phyloP scores from a whole-genome alignment of 2,888 invertebrate species.

The Girardia tigrina region DNA sequence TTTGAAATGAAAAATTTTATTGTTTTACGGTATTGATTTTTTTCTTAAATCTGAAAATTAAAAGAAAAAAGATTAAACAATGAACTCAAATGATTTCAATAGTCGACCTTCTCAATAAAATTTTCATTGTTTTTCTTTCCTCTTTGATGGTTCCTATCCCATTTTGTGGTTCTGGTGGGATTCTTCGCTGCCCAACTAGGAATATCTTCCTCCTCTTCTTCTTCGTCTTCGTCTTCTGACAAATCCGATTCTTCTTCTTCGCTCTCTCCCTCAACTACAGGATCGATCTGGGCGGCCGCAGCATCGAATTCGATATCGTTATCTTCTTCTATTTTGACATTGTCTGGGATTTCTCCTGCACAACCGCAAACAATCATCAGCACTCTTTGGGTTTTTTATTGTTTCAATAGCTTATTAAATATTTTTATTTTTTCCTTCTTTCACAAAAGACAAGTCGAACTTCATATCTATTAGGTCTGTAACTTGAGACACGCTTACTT shows the following conservation, averaged over 20 bases:
- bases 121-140: neutral
- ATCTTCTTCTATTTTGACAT: constrained; percentile 35
- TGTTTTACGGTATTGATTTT: too few relatives aligned
- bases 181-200: neutral
- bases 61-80: too few relatives aligned
- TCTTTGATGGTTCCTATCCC: constrained; percentile 15
- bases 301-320: constrained; percentile 35
- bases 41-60: too few relatives aligned
- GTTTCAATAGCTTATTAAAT: too few relatives aligned
- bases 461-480: too few relatives aligned
- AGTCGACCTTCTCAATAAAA: neutral
- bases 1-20: too few relatives aligned
- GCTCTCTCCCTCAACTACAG: neutral
- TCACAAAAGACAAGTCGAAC: too few relatives aligned
- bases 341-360: constrained; percentile 32
- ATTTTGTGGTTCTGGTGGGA: neutral
- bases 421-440: too few relatives aligned
- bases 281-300: neutral
- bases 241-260: constrained; percentile 12
- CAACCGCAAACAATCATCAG: too few relatives aligned
- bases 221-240: neutral
- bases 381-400: too few relatives aligned
- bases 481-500: too few relatives aligned
- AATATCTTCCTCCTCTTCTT: neutral
- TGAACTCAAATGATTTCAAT: too few relatives aligned